These are phyloP conservation scores for Gymnogyps californianus DNA, from an alignment of 2,113 vertebrate species.

Conservation along the genomic window DNA sequence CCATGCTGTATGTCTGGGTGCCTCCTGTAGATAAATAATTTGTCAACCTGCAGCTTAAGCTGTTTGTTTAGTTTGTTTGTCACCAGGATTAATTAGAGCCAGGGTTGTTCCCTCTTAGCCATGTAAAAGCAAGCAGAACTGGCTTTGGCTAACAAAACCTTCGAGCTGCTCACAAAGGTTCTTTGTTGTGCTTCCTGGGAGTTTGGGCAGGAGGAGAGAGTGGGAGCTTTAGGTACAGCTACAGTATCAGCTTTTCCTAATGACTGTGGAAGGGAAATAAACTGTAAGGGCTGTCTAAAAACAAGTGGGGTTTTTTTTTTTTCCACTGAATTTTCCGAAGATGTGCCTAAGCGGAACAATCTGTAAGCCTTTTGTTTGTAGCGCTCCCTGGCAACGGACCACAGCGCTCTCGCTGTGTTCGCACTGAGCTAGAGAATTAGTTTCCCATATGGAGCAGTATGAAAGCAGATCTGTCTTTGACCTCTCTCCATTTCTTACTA, in stretches of 20 bases:
- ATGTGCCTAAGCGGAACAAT: background rate
- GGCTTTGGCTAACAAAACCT: background rate
- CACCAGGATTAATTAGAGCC: background rate
- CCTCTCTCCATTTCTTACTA: background rate
- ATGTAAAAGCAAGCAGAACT: background rate
- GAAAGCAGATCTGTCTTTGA: background rate
- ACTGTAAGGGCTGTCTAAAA: background rate
- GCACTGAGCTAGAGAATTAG: background rate
- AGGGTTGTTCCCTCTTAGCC: background rate
- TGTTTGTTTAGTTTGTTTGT: background rate
- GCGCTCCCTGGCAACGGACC: background rate
- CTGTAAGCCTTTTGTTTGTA: background rate
- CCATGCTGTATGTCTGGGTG: fast-evolving
- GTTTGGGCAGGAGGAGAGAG: background rate
- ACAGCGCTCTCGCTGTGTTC: fast-evolving
- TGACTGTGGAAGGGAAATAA: background rate
- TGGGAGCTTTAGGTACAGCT: background rate
- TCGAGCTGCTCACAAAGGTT: background rate
- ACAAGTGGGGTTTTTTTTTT: background rate
- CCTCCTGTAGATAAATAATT: background rate
- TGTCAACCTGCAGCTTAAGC: background rate
- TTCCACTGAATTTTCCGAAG: too few species aligned
- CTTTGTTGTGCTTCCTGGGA: background rate
- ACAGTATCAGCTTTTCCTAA: background rate
- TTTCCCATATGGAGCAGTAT: fast-evolving